Evolutionary conservation across 2,113 vertebrate genomes (phyloP).

Genomic region (Gobius niger): DNA sequence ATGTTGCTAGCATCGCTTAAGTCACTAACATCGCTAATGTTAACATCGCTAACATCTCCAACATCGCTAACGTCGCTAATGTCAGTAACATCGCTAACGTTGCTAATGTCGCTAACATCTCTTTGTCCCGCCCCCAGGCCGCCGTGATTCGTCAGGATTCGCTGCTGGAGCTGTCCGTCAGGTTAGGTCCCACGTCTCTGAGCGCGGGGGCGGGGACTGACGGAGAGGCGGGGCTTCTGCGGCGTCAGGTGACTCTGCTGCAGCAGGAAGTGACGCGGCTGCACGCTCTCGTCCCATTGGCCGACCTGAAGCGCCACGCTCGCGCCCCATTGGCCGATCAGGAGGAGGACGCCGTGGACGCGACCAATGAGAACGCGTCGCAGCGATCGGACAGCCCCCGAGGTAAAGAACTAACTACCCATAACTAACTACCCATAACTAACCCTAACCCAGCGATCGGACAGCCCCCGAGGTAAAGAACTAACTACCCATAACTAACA

Average conservation of each 20-base stretch:
- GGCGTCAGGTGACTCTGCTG: constrained; percentile 81
- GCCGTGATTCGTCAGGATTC: constrained; percentile 87
- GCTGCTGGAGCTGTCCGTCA: constrained; percentile 77
- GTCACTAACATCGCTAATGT: no score
- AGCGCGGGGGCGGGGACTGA: constrained; percentile 63
- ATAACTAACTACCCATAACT: constrained; percentile 30
- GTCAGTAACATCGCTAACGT: not conserved
- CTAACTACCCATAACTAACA: constrained; percentile 17
- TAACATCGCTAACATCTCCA: no score
- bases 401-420: constrained; percentile 57
- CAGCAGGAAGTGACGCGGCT: constrained; percentile 86
- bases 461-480: no score
- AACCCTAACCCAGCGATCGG: no score
- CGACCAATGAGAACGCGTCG: constrained; percentile 62
- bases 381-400: constrained; percentile 75
- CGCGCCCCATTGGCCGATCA: constrained; percentile 74
- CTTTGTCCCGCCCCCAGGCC: constrained; percentile 67
- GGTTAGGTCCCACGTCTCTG: constrained; percentile 25
- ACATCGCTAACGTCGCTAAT: no score
- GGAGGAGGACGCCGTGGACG: constrained; percentile 75
- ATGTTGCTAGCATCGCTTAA: no score
- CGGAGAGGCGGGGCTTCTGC: constrained; percentile 74
- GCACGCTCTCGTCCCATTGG: constrained; percentile 59
- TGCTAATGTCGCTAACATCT: not conserved
- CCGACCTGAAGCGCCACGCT: constrained; percentile 62